Percentiles rank a stretch among this genome's conserved stretches.
Conservation (phyloP, 2,113 vertebrate species). For the Cyanoramphus novaezelandiae region DNA sequence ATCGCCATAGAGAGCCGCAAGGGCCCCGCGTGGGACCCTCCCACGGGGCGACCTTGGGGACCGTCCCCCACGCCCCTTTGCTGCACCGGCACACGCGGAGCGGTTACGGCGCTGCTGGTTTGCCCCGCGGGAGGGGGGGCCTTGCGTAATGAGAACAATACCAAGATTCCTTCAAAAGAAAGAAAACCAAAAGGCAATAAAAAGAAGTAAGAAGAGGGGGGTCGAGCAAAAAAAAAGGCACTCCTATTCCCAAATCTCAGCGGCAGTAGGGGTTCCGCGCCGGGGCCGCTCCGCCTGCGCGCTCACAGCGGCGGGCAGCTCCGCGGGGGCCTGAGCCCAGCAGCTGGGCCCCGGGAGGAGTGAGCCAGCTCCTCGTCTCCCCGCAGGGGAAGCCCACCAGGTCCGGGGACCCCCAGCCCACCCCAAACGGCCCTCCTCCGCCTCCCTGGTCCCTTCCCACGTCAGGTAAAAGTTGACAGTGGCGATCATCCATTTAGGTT, state of each 20-base stretch:
- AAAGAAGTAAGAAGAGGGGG: background rate
- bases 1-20: background rate
- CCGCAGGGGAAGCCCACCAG: background rate
- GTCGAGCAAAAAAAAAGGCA: background rate
- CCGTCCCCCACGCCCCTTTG: background rate
- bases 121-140: background rate
- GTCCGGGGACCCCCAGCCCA: background rate
- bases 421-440: background rate
- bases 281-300: background rate
- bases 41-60: background rate
- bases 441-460: background rate
- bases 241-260: background rate
- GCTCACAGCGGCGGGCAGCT: background rate
- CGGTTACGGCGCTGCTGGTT: background rate
- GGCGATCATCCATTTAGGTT: background rate
- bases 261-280: background rate
- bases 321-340: background rate
- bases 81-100: background rate
- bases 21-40: background rate
- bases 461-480: background rate
- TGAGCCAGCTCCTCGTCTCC: background rate
- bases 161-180: background rate
- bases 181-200: background rate
- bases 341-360: background rate
- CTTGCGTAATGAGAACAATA: background rate